phyloP scores from a whole-genome alignment of 2,113 vertebrate species.

The Ptyas mucosa region DNA sequence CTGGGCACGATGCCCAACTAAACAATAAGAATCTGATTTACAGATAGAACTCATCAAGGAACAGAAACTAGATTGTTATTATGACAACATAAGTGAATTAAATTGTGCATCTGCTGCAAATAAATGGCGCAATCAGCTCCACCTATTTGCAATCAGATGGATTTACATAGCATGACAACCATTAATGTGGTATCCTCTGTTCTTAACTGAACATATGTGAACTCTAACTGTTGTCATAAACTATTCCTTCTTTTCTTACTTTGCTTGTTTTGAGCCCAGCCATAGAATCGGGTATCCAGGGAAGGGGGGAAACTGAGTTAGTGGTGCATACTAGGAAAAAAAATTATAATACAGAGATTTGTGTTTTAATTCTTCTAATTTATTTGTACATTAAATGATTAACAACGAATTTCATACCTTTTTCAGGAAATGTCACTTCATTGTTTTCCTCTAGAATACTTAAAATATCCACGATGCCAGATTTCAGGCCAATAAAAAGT shows the following conservation, averaged over 20 bases:
- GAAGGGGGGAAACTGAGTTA: neutral
- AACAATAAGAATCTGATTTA: neutral
- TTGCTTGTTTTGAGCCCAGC: neutral
- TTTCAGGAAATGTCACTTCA: neutral
- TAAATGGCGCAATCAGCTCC: neutral
- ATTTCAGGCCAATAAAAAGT: conserved; percentile 31
- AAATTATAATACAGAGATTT: conserved; percentile 3
- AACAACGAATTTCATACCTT: neutral
- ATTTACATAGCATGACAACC: neutral
- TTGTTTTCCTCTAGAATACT: conserved; percentile 10
- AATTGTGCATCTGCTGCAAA: neutral
- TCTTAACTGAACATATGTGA: neutral
- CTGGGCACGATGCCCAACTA: neutral
- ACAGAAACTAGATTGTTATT: neutral
- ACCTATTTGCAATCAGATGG: neutral
- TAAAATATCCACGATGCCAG: conserved; percentile 27
- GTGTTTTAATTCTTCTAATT: neutral
- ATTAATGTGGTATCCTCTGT: neutral
- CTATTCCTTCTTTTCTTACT: neutral
- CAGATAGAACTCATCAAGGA: neutral
- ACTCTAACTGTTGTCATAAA: neutral
- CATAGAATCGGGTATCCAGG: neutral
- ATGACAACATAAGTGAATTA: neutral
- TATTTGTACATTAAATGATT: neutral
- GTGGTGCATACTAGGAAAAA: neutral